Conservation (phyloP, 1,140 invertebrate species). For the Diorhabda elongata region DNA sequence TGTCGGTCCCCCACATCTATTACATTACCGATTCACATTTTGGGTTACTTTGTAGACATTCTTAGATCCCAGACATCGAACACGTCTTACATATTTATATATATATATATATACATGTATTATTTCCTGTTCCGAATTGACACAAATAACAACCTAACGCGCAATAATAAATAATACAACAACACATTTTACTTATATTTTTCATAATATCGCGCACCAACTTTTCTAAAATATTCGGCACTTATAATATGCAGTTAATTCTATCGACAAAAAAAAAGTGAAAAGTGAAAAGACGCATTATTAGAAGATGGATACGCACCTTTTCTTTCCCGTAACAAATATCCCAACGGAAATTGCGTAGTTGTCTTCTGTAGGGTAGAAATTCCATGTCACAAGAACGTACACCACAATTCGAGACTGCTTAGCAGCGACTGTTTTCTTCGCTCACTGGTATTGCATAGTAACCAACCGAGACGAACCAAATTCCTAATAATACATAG, state of each 20-base stretch:
- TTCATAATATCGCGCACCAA: too few species aligned
- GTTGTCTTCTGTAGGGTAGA: slow-evolving; percentile 4
- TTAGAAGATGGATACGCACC: background rate
- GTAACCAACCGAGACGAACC: slow-evolving; percentile 38
- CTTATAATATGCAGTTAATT: too few species aligned
- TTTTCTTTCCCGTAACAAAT: background rate
- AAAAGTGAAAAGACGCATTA: background rate
- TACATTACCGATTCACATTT: slow-evolving; percentile 39
- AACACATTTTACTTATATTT: too few species aligned
- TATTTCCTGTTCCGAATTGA: too few species aligned
- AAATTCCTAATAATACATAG: slow-evolving; percentile 22
- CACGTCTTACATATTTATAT: background rate
- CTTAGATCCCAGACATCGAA: background rate
- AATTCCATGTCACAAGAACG: slow-evolving; percentile 10
- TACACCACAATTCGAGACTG: slow-evolving; percentile 21
- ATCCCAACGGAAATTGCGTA: background rate
- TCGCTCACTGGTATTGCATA: slow-evolving; percentile 34
- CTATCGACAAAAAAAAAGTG: too few species aligned
- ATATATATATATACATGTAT: too few species aligned
- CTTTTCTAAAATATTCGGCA: too few species aligned
- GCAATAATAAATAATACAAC: too few species aligned
- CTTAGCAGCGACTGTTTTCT: slow-evolving; percentile 32
- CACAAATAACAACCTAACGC: too few species aligned
- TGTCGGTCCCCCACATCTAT: slow-evolving; percentile 33
- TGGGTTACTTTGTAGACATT: slow-evolving; percentile 17